Evolutionary conservation across 2,797 vertebrate species (phyloP).

Genomic region (Crocidura indochinensis): DNA sequence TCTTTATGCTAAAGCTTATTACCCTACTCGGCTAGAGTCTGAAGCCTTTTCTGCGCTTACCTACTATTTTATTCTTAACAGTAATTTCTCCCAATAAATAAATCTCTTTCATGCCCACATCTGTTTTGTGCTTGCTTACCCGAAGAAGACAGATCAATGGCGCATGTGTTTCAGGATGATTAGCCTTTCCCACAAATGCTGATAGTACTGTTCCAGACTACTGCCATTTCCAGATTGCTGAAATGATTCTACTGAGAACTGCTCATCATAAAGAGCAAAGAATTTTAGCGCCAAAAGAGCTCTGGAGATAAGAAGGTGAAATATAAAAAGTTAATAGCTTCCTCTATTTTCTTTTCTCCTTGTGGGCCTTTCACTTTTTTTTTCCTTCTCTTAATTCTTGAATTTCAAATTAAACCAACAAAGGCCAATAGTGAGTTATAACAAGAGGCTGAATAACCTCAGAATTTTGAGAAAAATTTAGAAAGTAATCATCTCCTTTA

Average conservation of each 20-base stretch:
- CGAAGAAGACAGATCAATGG: background rate
- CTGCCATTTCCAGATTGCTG: background rate
- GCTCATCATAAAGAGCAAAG: constrained; percentile 23
- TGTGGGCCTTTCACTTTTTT: no score
- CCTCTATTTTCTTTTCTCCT: constrained; percentile 15
- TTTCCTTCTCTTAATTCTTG: constrained; percentile 9
- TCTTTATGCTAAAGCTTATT: no score
- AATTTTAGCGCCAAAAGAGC: constrained; percentile 44
- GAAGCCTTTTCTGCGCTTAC: constrained; percentile 9
- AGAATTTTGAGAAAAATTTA: constrained; percentile 58
- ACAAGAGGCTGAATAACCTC: constrained; percentile 7
- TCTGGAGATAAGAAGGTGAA: background rate
- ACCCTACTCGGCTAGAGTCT: background rate
- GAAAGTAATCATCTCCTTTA: background rate
- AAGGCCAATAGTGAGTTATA: constrained; percentile 17
- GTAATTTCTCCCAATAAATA: background rate
- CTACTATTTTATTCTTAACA: background rate
- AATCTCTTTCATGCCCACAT: background rate
- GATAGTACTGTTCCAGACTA: background rate
- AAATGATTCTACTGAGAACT: constrained; percentile 41
- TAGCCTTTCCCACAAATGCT: constrained; percentile 30
- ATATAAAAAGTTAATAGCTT: constrained; percentile 21
- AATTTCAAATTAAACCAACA: constrained; percentile 23
- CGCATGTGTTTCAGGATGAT: background rate
- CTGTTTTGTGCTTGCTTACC: constrained; percentile 23